phyloP scores from a whole-genome alignment of 2,113 vertebrate species.

The Limanda limanda region DNA sequence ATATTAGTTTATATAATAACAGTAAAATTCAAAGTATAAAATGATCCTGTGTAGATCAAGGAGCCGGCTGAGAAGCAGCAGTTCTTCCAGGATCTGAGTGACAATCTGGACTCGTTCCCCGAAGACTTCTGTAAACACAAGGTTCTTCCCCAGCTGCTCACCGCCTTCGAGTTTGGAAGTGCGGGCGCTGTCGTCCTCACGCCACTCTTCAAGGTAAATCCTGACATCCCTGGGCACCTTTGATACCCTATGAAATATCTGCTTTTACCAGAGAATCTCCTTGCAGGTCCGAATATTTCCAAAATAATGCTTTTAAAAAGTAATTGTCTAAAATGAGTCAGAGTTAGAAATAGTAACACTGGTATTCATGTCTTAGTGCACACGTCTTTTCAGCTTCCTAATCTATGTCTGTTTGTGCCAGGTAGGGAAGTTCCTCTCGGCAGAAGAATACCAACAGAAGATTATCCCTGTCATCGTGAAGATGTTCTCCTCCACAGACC shows the following conservation, averaged over 20 bases:
- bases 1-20: background rate
- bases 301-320: conserved; percentile 3
- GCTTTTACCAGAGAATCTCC: background rate
- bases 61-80: conserved; percentile 90
- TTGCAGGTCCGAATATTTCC: background rate
- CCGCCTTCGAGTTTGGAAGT: conserved; percentile 91
- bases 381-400: no score
- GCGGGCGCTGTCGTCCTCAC: conserved; percentile 91
- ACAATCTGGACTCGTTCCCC: conserved; percentile 89
- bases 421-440: conserved; percentile 90
- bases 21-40: background rate
- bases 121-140: conserved; percentile 94
- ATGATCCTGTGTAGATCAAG: conserved; percentile 84
- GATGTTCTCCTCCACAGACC: conserved; percentile 95
- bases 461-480: conserved; percentile 94
- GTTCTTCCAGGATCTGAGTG: conserved; percentile 92
- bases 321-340: background rate
- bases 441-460: conserved; percentile 93
- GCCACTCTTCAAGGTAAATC: conserved; percentile 89
- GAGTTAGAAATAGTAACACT: background rate
- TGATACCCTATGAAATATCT: background rate
- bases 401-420: conserved; percentile 50
- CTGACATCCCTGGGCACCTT: background rate
- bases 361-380: background rate
- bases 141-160: conserved; percentile 92